Percentiles rank a stretch among this genome's conserved stretches.
phyloP scores from a whole-genome alignment of 2,888 invertebrate genomes.

The Eueremaeus valkanovi region DNA sequence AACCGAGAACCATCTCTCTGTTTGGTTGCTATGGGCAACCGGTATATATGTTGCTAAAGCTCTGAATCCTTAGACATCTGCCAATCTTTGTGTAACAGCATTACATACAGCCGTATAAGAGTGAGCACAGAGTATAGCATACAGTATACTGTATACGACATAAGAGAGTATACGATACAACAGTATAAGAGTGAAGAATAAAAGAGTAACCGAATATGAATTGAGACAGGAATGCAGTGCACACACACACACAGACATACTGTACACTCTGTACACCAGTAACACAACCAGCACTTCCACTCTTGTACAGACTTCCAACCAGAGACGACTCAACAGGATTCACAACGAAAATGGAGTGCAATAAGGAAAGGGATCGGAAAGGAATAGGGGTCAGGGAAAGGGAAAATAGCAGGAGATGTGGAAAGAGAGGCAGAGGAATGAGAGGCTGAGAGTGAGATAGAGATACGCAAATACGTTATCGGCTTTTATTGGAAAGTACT shows the following conservation, averaged over 20 bases:
- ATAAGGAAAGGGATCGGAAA: background rate
- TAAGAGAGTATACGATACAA: background rate
- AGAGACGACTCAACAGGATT: too few species aligned
- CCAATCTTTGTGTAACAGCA: constrained; percentile 9
- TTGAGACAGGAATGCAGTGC: background rate
- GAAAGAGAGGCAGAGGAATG: background rate
- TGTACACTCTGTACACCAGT: too few species aligned
- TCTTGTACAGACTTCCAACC: too few species aligned
- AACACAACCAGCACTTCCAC: too few species aligned
- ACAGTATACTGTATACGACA: too few species aligned
- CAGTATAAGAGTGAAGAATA: background rate
- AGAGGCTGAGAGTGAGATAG: constrained; percentile 11
- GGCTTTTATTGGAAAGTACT: background rate
- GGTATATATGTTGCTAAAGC: background rate
- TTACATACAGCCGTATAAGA: too few species aligned
- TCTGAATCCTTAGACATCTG: constrained; percentile 14
- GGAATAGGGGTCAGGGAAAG: background rate
- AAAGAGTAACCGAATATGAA: too few species aligned
- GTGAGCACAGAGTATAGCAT: too few species aligned
- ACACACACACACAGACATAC: background rate
- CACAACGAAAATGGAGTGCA: background rate
- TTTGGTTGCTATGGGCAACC: background rate
- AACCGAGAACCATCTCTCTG: background rate
- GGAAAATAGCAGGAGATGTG: background rate
- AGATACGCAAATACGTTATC: background rate